Conservation (phyloP, 2,797 vertebrate genomes). For the Moxostoma hubbsi region DNA sequence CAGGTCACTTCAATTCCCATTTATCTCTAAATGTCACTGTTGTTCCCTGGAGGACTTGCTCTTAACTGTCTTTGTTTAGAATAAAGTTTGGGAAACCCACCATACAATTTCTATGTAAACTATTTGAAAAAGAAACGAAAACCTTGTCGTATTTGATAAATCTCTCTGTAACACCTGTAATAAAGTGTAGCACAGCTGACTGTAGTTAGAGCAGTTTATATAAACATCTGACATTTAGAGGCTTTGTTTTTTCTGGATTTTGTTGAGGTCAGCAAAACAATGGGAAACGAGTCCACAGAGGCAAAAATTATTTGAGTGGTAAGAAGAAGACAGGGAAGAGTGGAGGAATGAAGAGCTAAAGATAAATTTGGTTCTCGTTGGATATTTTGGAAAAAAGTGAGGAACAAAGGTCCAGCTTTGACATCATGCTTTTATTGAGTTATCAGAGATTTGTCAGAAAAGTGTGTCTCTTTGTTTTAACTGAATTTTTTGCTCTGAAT, state of each 20-base stretch:
- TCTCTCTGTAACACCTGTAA: conserved; percentile 20
- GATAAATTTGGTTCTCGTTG: background rate
- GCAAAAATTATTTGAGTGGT: background rate
- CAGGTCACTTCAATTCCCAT: conserved; percentile 29
- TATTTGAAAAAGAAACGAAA: conserved; percentile 9
- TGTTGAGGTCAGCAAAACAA: conserved; percentile 24
- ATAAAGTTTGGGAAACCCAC: conserved; percentile 2
- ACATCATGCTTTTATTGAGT: conserved; percentile 13
- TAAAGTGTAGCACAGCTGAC: conserved; percentile 13
- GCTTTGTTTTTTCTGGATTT: conserved; percentile 20
- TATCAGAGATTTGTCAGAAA: conserved; percentile 26
- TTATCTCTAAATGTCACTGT: conserved; percentile 30
- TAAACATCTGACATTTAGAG: conserved; percentile 39
- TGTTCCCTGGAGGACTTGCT: conserved; percentile 1
- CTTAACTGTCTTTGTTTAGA: conserved; percentile 16
- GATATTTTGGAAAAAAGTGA: background rate
- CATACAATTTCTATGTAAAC: conserved; percentile 9
- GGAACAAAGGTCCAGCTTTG: conserved; percentile 3
- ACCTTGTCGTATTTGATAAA: background rate
- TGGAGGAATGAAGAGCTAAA: background rate
- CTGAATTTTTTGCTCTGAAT: conserved; percentile 43
- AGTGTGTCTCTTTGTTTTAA: conserved; percentile 16
- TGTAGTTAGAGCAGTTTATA: conserved; percentile 24
- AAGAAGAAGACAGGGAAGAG: background rate
- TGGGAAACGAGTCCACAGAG: background rate